Base-by-base conservation (phyloP, 2,888 invertebrate genomes). In the Lomographa bimaculata region DNA sequence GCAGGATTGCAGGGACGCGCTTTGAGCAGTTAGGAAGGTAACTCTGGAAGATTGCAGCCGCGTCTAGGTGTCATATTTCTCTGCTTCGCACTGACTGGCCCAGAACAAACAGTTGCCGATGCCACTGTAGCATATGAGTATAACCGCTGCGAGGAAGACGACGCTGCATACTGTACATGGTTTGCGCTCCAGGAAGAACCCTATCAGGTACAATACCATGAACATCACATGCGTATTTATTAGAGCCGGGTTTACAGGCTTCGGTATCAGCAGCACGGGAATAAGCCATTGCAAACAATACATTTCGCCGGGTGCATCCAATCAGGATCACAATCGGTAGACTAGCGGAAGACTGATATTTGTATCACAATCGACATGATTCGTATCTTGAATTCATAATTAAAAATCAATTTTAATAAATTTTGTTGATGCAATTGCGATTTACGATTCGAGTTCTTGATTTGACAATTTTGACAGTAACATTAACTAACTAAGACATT, bases 241-340 rank as follows among this genome's bases (percentile, higher is more conserved):
- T 44, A 98, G 90, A 18, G 97, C 97, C 65, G 98, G 98, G 89
- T 99, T 98, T 51, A 98, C 93, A 38, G 99, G 98, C 85, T 98
- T 99, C 57, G 99, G 98, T 80, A 99, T 98, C 54, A 99, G 91
- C 52, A 99, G 91, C 63, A 99, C 98, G 41, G 98, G 98, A 66
- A 99, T 96, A 70, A 99, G 91, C 95, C 97, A 98, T 92, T 98
- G 98, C 69, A 98, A 92, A 91, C 98, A 98, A 91, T 98, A 98
- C 98, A 98, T 98, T 57, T 71, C 75, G 78, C 57, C 55, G 52
- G 56, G 30, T 49, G 43, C 44, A 53, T 41, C 45, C 48, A 29
- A 44, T 35, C 20, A 33, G 19, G 41, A 54, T 58, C 41, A 64
- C 64, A 67, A 68, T 57, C 61, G 58, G 52, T 40, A 45, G 35